Evolutionary conservation across 2,888 invertebrate species (phyloP), one percentile per base, ranked within the genome.

Genomic region (Acheta domesticus): DNA sequence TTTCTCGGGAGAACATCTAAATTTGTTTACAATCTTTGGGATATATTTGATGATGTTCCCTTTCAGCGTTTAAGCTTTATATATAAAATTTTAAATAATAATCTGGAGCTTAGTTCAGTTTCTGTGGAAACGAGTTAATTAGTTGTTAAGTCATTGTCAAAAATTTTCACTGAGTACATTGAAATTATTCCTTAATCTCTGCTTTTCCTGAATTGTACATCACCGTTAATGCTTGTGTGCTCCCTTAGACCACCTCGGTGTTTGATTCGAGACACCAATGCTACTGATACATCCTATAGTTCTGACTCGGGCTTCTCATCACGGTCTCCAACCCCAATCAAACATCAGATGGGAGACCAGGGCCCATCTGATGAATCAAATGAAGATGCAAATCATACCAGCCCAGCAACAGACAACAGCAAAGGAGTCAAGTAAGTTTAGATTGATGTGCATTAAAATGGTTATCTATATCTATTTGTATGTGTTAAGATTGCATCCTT

Each of bases 221-320:
- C n/a, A 62, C 62, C n/a, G n/a, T 75, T 75, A 21, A 75, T 75
- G 23, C 20, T 75, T n/a, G 14, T 75, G 16, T 75, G 21, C 23
- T 78, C 48, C 62, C 49, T 19, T 21, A 79, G 79, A 73, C 76
- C 77, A 77, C 79, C 79, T 20, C 50, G 79, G 48, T 76, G 76
- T 79, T 36, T 23, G 12, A 50, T 76, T 12, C 79, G 79, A 20
- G 79, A 76, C n/a, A n/a, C 48, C 48, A 49, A 48, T 48, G 21
- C 76, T 36, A 76, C 4, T 49, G 48, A 49, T 75, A 73, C 74
- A 36, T 16, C 74, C 20, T 74, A 23, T 74, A 80, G 78, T 49
- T 81, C 82, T 36, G 82, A 82, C 79, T 80, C 80, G 74, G 82
- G 82, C 21, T 82, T 82, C 36, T 82, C 82, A 11, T 82, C 80